phyloP scores from a whole-genome alignment of 2,888 invertebrate species.

The Dasysyrphus albostriatus region DNA sequence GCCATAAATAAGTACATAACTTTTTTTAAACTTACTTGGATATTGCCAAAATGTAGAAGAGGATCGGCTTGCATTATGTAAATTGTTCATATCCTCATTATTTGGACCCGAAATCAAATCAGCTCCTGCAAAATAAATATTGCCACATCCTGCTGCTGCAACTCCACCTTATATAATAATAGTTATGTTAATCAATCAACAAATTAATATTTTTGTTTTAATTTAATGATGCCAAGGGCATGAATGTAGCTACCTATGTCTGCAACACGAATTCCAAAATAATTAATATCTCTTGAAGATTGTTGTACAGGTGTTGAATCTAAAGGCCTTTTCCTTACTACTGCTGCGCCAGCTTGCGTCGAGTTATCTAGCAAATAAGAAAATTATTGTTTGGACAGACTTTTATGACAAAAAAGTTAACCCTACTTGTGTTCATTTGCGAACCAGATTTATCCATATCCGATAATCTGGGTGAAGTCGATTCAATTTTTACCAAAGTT shows the following conservation, averaged over 20 bases:
- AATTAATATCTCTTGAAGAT: constrained; percentile 82
- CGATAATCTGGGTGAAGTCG: constrained; percentile 82
- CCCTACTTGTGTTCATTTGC: constrained; percentile 78
- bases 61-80: constrained; percentile 79
- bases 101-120: constrained; percentile 80
- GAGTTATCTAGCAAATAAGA: constrained; percentile 83
- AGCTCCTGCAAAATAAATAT: constrained; percentile 81
- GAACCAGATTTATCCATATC: constrained; percentile 80
- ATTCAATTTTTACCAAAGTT: constrained; percentile 83
- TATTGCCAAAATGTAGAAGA: constrained; percentile 90
- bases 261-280: constrained; percentile 83
- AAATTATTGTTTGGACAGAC: constrained; percentile 5
- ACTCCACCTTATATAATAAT: constrained; percentile 77
- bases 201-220: too few relatives aligned
- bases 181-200: too few relatives aligned
- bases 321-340: constrained; percentile 89
- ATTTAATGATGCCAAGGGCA: not conserved
- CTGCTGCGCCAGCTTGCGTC: constrained; percentile 93
- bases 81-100: constrained; percentile 80
- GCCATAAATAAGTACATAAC: too few relatives aligned
- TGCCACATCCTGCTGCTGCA: constrained; percentile 80
- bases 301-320: constrained; percentile 79
- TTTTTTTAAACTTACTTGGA: constrained; percentile 86
- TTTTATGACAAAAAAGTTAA: not conserved
- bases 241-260: constrained; percentile 81